Percentiles rank a stretch among this genome's conserved stretches.
These are phyloP conservation scores for Enteromius afrohamiltoni DNA, from an alignment of 2,797 vertebrate genomes.

Conservation along the genomic window DNA sequence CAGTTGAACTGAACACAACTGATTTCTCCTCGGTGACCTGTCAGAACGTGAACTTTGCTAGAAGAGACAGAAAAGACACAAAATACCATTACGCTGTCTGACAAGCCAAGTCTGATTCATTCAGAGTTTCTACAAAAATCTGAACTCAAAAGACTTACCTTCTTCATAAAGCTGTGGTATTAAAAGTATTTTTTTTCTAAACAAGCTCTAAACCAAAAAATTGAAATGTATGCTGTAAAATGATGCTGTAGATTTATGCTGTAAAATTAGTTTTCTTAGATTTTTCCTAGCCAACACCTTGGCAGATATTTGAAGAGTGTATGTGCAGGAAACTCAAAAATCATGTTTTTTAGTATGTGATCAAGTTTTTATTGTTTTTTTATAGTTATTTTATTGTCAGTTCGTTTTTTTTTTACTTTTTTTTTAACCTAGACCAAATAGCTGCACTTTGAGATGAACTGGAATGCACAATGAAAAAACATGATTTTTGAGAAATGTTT, in stretches of 20 bases:
- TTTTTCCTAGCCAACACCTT: background rate
- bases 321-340: too few relatives aligned
- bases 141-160: background rate
- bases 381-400: too few relatives aligned
- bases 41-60: slow-evolving; percentile 84
- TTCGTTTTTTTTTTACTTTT: too few relatives aligned
- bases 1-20: slow-evolving; percentile 93
- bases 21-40: slow-evolving; percentile 89
- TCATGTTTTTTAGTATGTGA: too few relatives aligned
- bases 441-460: too few relatives aligned
- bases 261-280: too few relatives aligned
- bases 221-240: too few relatives aligned
- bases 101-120: background rate
- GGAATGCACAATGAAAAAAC: too few relatives aligned
- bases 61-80: slow-evolving; percentile 14
- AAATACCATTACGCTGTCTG: background rate
- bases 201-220: background rate
- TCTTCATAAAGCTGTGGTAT: background rate
- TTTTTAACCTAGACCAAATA: too few relatives aligned
- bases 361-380: too few relatives aligned
- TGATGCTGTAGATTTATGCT: too few relatives aligned
- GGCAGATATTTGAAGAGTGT: background rate
- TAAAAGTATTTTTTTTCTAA: background rate
- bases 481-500: too few relatives aligned
- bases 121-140: background rate